Conservation (phyloP, 1,140 invertebrate species). For the Trachymyrmex cornetzi region DNA sequence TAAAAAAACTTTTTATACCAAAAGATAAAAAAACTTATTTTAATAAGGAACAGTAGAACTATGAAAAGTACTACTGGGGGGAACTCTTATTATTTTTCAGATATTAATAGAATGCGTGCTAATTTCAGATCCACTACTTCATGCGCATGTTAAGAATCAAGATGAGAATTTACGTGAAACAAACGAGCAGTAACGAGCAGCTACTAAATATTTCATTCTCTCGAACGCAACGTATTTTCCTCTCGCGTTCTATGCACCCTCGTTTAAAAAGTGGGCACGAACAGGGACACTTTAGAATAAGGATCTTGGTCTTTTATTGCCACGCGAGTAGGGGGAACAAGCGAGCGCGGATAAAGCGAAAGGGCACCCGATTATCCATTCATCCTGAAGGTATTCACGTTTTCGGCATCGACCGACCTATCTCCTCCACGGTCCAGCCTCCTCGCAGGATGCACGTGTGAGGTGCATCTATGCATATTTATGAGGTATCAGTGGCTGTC, state of each 20-base stretch:
- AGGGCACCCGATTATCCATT: slow-evolving; percentile 75
- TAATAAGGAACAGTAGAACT: too few species aligned
- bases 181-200: slow-evolving; percentile 1
- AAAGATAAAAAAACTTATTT: too few species aligned
- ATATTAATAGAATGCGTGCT: not conserved
- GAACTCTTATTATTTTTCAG: too few species aligned
- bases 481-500: slow-evolving; percentile 31
- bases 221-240: not conserved
- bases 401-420: slow-evolving; percentile 55
- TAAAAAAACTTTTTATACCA: too few species aligned
- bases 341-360: slow-evolving; percentile 50
- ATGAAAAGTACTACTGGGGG: too few species aligned
- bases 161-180: slow-evolving; percentile 22
- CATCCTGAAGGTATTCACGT: slow-evolving; percentile 72
- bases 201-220: slow-evolving; percentile 64
- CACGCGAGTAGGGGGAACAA: slow-evolving; percentile 21
- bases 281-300: slow-evolving; percentile 62
- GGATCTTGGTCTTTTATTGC: slow-evolving; percentile 67
- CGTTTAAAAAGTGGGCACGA: slow-evolving; percentile 74
- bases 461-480: slow-evolving; percentile 55
- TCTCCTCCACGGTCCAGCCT: slow-evolving; percentile 31
- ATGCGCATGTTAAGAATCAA: slow-evolving; percentile 12
- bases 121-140: not conserved
- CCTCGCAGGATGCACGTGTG: slow-evolving; percentile 57
- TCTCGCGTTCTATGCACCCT: slow-evolving; percentile 38